Percentiles rank a stretch among this genome's conserved stretches.
Evolutionary conservation across 2,888 invertebrate genomes (phyloP).

Genomic region (Melieria omissa): DNA sequence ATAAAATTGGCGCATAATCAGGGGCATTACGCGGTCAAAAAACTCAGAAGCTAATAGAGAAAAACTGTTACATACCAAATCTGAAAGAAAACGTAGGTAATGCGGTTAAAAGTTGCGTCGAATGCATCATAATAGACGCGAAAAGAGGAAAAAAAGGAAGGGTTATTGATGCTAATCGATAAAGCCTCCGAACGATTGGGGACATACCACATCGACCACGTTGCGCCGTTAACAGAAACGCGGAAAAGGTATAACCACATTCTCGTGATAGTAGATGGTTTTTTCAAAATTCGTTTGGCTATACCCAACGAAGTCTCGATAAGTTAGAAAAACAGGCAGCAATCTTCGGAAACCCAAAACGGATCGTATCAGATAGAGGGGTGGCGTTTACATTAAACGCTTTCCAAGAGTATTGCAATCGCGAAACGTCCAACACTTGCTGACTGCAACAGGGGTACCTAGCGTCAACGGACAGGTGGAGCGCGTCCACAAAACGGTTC

Average conservation of each 20-base stretch:
- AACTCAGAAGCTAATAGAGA: slow-evolving; percentile 45
- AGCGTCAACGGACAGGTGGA: slow-evolving; percentile 15
- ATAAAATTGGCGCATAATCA: slow-evolving; percentile 16
- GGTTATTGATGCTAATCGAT: slow-evolving; percentile 51
- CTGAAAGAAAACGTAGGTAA: slow-evolving; percentile 20
- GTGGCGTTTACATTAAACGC: slow-evolving; percentile 16
- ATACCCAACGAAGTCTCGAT: slow-evolving; percentile 15
- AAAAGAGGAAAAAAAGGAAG: slow-evolving; percentile 56
- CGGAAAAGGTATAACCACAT: slow-evolving; percentile 55
- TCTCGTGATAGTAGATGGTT: slow-evolving; percentile 44
- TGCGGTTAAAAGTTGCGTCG: slow-evolving; percentile 28
- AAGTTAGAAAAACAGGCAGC: slow-evolving; percentile 42
- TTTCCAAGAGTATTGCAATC: not conserved
- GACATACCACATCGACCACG: slow-evolving; percentile 56
- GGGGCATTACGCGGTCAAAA: slow-evolving; percentile 47
- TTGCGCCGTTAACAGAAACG: slow-evolving; percentile 53
- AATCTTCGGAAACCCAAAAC: slow-evolving; percentile 16
- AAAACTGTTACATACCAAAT: slow-evolving; percentile 50
- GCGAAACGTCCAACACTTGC: slow-evolving; percentile 8
- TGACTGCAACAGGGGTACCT: slow-evolving; percentile 8
- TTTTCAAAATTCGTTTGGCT: slow-evolving; percentile 13
- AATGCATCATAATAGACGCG: slow-evolving; percentile 41
- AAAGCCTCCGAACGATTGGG: slow-evolving; percentile 53
- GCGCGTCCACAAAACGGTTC: not conserved
- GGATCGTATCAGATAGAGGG: slow-evolving; percentile 15